Conservation (phyloP, 2,113 vertebrate species). For the Tapirus terrestris region DNA sequence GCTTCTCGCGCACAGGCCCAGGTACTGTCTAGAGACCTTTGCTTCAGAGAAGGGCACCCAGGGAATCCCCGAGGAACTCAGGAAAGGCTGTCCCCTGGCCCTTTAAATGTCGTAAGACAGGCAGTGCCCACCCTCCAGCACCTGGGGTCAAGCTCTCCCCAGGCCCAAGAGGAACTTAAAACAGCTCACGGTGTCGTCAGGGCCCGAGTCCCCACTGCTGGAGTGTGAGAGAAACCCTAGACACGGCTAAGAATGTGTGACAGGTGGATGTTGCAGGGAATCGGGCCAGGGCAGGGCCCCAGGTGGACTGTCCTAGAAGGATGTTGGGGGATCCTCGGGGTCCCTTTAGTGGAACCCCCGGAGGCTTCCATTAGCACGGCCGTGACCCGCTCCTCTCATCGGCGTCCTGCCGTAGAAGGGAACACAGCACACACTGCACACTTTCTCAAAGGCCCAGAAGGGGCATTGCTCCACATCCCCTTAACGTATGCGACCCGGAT, state of each 20-base stretch:
- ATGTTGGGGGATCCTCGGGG: not conserved
- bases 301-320: not conserved
- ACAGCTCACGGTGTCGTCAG: not conserved
- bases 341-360: not conserved
- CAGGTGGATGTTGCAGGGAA: not conserved
- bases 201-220: rapidly evolving
- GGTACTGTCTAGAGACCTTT: not conserved
- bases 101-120: not conserved
- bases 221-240: not conserved
- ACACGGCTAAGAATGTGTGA: not conserved
- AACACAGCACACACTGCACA: rapidly evolving
- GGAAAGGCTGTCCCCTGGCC: not conserved
- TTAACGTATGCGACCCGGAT: no score
- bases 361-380: no score
- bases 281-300: not conserved
- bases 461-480: no score
- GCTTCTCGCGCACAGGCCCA: not conserved
- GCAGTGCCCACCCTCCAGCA: not conserved
- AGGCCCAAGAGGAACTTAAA: not conserved
- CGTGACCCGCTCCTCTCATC: rapidly evolving
- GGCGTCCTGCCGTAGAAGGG: not conserved
- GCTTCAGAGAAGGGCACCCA: not conserved
- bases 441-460: not conserved
- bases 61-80: not conserved
- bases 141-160: not conserved